Evolutionary conservation across 2,797 vertebrate genomes (phyloP), one percentile per base, ranked within the genome.

Genomic region (Eidolon dupreanum): DNA sequence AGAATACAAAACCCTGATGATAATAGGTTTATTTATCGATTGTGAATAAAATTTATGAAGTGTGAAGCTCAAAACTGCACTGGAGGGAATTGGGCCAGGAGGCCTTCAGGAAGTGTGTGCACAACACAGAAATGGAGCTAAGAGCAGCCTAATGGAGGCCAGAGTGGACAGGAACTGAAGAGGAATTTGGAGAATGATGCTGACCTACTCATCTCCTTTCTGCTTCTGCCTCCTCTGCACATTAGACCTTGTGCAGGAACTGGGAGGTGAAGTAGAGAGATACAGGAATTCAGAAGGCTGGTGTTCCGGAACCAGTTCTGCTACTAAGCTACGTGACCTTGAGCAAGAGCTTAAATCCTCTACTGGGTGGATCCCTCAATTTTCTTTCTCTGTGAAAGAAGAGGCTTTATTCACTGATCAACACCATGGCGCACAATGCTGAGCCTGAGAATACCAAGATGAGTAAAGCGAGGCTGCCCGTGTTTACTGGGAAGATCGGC

Each of bases 1-100:
- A 98, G 98, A 98, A 98, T 97, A 98, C 98, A 97, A 98, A 98
- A 90, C 92, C 82, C 53, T 87, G 95, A 93, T 97, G 96, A 97
- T 98, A 98, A 98, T 97, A 97, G 98, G 86, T 95, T 98, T 98
- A 98, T 98, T 98, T 98, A 98, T 98, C 41, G 97, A 98, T 98
- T 97, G 97, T 93, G 98, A 98, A 98, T 98, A 99, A 98, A 98
- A 98, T 98, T 98, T 96, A 98, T 97, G 98, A 98, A 98, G 98
- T 98, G 98, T 98, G 98, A 98, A 98, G 96, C 97, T 96, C 93
- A 97, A 98, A 98, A 98, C 89, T 70, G 92, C 93, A 93, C 98
- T 94, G 71, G 70, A 95, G 96, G 97, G 98, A 98, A 97, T 55
- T 96, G 53, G 85, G 96, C 95, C 85, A 95, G 92, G 96, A 97